Evolutionary conservation across 2,888 invertebrate species (phyloP).

Genomic region (Halictus ligatus): DNA sequence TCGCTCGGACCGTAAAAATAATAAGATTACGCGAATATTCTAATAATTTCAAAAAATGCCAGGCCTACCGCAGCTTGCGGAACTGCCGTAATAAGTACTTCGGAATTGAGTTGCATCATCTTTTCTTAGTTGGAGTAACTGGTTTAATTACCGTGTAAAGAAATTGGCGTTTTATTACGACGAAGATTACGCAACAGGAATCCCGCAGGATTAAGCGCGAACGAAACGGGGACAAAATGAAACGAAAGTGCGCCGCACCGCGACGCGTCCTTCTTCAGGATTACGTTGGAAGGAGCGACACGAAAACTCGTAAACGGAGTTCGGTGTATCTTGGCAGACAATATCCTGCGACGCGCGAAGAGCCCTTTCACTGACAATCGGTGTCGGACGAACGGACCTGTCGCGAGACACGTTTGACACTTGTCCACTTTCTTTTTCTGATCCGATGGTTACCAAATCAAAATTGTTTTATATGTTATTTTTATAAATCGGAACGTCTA

Average conservation of each 20-base stretch:
- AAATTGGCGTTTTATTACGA: neutral
- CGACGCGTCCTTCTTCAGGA: neutral
- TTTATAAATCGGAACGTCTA: neutral
- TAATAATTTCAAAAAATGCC: neutral
- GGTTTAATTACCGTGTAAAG: neutral
- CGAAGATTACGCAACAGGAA: neutral
- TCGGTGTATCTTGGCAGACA: constrained; percentile 1
- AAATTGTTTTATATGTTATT: neutral
- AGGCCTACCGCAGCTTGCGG: neutral
- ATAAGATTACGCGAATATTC: neutral
- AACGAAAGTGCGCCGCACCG: neutral
- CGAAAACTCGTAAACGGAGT: neutral
- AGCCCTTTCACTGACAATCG: neutral
- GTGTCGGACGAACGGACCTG: neutral
- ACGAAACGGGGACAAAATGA: neutral
- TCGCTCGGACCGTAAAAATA: no score
- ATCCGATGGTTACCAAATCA: no score
- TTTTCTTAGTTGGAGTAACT: neutral
- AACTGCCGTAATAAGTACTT: neutral
- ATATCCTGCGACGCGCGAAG: neutral
- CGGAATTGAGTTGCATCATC: neutral
- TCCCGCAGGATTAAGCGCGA: neutral
- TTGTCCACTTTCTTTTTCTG: neutral
- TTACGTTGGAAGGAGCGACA: neutral
- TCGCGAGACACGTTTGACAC: neutral